phyloP scores from a whole-genome alignment of 2,797 vertebrate genomes.

The Acipenser ruthenus region DNA sequence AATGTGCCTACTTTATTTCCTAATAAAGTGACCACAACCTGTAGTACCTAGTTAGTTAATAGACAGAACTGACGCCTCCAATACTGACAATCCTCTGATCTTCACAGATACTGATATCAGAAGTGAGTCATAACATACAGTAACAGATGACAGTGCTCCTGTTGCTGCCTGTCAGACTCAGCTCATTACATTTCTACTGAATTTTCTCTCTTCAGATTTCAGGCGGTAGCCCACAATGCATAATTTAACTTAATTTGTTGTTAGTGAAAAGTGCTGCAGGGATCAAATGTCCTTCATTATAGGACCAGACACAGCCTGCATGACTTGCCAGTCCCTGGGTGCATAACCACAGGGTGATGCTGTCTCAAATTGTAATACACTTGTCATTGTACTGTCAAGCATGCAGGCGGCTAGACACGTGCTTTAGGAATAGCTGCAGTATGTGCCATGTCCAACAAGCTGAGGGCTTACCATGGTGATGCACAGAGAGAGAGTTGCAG shows the following conservation, averaged over 20 bases:
- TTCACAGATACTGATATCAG: not conserved
- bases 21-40: not conserved
- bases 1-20: not conserved
- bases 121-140: too few relatives aligned
- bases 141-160: not conserved
- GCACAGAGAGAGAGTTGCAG: too few relatives aligned
- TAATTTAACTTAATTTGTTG: slow-evolving; percentile 4
- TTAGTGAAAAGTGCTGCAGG: slow-evolving; percentile 1
- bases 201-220: not conserved
- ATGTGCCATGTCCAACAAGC: not conserved
- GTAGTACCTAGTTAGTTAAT: not conserved
- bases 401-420: not conserved
- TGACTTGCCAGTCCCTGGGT: not conserved
- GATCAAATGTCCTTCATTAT: slow-evolving; percentile 3
- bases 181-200: not conserved
- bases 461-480: not conserved
- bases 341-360: slow-evolving; percentile 6
- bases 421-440: not conserved
- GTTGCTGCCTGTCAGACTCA: not conserved
- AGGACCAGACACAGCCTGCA: not conserved
- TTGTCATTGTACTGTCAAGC: slow-evolving; percentile 9
- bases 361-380: not conserved
- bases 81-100: not conserved
- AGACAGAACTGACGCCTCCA: not conserved
- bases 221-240: not conserved